These are phyloP conservation scores for Barnardius zonarius DNA, from an alignment of 2,113 vertebrate species.

Conservation along the genomic window DNA sequence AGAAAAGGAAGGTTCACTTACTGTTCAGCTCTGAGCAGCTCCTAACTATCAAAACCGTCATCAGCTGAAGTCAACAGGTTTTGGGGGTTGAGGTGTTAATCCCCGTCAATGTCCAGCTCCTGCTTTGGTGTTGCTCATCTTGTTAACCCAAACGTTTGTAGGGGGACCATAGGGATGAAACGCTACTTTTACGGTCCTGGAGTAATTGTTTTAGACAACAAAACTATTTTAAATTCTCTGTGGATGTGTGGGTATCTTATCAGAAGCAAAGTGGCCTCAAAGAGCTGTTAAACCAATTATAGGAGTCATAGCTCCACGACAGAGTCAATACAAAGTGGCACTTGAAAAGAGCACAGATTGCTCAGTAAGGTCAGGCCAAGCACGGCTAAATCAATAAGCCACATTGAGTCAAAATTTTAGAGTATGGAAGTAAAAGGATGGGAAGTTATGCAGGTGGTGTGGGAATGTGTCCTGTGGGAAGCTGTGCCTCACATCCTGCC, in stretches of 20 bases:
- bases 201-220: slow-evolving; percentile 9
- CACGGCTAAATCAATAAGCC: background rate
- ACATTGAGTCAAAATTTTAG: background rate
- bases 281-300: background rate
- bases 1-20: background rate
- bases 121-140: background rate
- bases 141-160: background rate
- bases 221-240: slow-evolving; percentile 5
- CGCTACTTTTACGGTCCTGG: background rate
- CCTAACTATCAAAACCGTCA: background rate
- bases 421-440: background rate
- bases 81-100: background rate
- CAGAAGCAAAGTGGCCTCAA: background rate
- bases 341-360: background rate
- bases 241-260: background rate
- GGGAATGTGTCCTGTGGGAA: background rate
- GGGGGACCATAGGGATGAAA: background rate
- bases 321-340: slow-evolving; percentile 12
- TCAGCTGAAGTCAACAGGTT: background rate
- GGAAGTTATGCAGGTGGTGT: background rate
- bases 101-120: background rate
- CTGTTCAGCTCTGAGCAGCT: background rate
- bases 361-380: background rate
- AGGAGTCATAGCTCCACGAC: background rate
- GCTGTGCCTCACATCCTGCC: background rate